phyloP scores from a whole-genome alignment of 2,797 vertebrate genomes.

The Cryptoprocta ferox region DNA sequence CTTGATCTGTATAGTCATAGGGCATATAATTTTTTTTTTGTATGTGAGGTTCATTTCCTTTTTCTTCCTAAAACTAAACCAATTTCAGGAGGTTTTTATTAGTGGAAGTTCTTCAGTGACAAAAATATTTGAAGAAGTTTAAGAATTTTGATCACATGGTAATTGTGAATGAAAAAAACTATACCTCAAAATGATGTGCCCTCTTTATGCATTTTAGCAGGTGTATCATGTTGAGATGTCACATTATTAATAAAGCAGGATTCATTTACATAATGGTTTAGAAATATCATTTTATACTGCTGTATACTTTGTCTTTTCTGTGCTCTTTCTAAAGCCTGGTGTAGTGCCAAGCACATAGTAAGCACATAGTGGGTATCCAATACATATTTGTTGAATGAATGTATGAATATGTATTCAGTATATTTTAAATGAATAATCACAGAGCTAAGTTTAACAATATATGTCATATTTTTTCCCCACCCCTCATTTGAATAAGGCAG shows the following conservation, averaged over 20 bases:
- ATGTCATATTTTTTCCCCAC: background rate
- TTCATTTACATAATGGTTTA: slow-evolving; percentile 56
- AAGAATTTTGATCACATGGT: slow-evolving; percentile 30
- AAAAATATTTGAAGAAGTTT: slow-evolving; percentile 54
- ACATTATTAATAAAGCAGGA: slow-evolving; percentile 43
- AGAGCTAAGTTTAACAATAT: slow-evolving; percentile 16
- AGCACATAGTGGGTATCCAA: slow-evolving; percentile 5
- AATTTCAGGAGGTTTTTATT: slow-evolving; percentile 28
- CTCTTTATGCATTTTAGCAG: slow-evolving; percentile 36
- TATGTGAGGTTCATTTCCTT: slow-evolving; percentile 1
- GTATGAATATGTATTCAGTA: slow-evolving; percentile 31
- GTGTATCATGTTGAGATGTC: slow-evolving; percentile 12
- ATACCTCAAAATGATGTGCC: slow-evolving; percentile 63
- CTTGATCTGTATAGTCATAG: background rate
- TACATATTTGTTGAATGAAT: slow-evolving; percentile 56
- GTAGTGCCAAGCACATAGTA: slow-evolving; percentile 31
- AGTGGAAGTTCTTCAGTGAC: slow-evolving; percentile 46
- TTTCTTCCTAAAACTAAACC: slow-evolving; percentile 31
- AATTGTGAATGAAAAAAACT: slow-evolving; percentile 56
- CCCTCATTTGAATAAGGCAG: slow-evolving; percentile 24
- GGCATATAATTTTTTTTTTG: background rate
- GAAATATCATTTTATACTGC: slow-evolving; percentile 55
- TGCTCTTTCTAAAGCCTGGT: background rate
- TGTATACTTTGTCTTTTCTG: slow-evolving; percentile 45
- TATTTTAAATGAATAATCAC: slow-evolving; percentile 62